Evolutionary conservation across 2,797 vertebrate species (phyloP), one percentile per base, ranked within the genome.

Genomic region (Pagetopsis macropterus): DNA sequence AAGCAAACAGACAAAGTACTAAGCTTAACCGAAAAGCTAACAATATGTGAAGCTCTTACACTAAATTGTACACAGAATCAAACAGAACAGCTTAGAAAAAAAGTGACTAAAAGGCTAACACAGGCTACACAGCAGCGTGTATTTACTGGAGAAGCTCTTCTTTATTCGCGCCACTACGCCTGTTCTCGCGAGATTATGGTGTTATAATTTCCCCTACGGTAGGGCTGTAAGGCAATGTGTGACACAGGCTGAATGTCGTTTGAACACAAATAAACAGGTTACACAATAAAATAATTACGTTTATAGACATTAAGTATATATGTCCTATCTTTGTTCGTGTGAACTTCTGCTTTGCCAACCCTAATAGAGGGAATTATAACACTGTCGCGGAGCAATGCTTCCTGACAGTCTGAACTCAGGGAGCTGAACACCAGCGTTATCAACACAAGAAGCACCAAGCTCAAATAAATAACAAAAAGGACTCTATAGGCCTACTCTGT

Each of bases 81-180:
- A 43, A 15, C 0, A 0, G 1, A 17, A 3, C 7, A 16, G 43
- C 1, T 41, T 3, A 0, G 0, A 7, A 3, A 5, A 3, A 10
- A 19, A 56, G 0, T n/a, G 3, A 1, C 3, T 0, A 1, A 1
- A 17, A 16, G 0, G 44, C 0, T 31, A 15, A 2, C 1, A 3
- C 12, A 2, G 11, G 3, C 56, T 0, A 5, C 5, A 17, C 4
- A 0, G 12, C 27, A 17, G 2, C 33, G 1, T 14, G 2, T 17
- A 1, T 37, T 50, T 9, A 19, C 52, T 7, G 3, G 3, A n/a
- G 6, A 27, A 57, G 1, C 3, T 19, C 57, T 86, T 75, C 69
- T 85, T 72, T 71, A 70, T 92, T 92, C 87, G 78, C 91, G 91
- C 91, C 91, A 89, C 70, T 16, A 5, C 1, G 0, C 0, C 1